phyloP scores from a whole-genome alignment of 2,113 vertebrate genomes.

The Nesoenas mayeri region DNA sequence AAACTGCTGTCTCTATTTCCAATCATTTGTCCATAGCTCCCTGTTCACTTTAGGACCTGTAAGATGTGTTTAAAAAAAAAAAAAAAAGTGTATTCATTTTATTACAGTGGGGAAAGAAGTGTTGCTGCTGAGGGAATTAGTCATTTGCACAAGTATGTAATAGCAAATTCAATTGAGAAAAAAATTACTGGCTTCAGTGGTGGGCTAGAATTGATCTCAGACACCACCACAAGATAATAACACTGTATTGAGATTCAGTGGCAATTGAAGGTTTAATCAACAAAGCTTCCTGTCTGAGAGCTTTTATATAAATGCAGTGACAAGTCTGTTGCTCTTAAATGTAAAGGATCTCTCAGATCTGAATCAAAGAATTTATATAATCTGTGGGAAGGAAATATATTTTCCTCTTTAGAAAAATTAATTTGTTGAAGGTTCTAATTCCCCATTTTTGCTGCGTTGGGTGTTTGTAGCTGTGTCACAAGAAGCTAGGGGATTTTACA shows the following conservation, averaged over 20 bases:
- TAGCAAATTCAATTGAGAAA: background rate
- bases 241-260: background rate
- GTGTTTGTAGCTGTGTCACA: background rate
- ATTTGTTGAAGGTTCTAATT: background rate
- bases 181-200: background rate
- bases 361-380: background rate
- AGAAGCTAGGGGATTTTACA: background rate
- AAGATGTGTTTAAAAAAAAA: background rate
- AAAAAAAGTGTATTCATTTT: background rate
- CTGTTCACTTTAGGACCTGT: background rate
- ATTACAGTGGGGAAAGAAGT: background rate
- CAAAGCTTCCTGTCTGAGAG: background rate
- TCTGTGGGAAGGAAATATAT: background rate
- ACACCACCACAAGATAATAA: background rate
- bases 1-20: background rate
- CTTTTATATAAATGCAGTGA: background rate
- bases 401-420: background rate
- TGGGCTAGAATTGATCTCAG: conserved; percentile 2
- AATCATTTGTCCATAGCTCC: accelerated
- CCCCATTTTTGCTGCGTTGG: accelerated
- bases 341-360: background rate
- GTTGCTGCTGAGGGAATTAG: background rate
- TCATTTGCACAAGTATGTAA: background rate
- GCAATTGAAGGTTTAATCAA: conserved; percentile 28
- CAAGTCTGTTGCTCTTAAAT: background rate